Conservation (phyloP, 92 coral and sea anemone genomes). For the Isaurus tuberculatus region DNA sequence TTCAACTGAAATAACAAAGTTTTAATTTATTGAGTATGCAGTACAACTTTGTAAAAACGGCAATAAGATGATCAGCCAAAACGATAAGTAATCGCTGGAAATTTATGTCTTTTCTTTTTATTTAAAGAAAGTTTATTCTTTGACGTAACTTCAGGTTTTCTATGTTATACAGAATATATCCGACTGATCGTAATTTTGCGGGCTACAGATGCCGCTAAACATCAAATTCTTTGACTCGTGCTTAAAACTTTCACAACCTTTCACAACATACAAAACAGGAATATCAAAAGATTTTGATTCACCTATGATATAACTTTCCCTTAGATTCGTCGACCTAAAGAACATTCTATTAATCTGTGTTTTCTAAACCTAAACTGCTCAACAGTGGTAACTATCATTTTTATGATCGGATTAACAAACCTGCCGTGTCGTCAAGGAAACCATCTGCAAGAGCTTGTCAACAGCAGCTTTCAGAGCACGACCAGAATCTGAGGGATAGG, state of each 20-base stretch:
- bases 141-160: not conserved
- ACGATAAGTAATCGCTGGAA: not conserved
- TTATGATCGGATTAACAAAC: conserved; percentile 43
- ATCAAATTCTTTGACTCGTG: too few species aligned
- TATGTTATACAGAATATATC: too few species aligned
- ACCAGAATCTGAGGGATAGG: conserved; percentile 70
- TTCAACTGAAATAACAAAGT: conserved; percentile 72
- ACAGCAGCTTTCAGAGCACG: conserved; percentile 86
- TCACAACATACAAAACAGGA: too few species aligned
- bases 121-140: not conserved
- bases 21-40: not conserved
- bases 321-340: too few species aligned
- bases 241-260: too few species aligned
- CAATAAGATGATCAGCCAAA: too few species aligned
- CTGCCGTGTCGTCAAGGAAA: conserved; percentile 88
- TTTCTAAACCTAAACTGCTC: not conserved
- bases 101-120: not conserved
- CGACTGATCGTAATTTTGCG: too few species aligned
- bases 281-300: too few species aligned
- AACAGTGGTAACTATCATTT: not conserved
- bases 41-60: not conserved
- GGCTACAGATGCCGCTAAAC: too few species aligned
- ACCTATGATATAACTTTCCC: too few species aligned
- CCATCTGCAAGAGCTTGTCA: conserved; percentile 90
- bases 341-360: too few species aligned